Evolutionary conservation across 2,797 vertebrate genomes (phyloP), one percentile per base, ranked within the genome.

Genomic region (Silurus aristotelis): DNA sequence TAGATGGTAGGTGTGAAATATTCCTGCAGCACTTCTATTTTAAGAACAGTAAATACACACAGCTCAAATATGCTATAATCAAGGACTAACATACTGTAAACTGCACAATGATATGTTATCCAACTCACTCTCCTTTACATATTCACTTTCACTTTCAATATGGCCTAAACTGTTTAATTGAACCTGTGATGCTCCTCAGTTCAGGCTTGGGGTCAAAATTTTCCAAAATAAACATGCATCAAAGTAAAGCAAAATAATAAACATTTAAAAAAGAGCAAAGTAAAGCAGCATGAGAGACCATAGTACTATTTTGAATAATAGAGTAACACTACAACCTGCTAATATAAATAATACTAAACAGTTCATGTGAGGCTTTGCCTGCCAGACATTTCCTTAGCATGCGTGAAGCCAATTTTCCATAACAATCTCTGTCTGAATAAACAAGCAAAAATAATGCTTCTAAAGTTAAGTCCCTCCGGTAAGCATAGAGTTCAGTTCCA

Each of bases 1-100:
- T 97, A 20, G 95, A 97, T 10, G 97, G 98, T 99, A 94, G 94
- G 94, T 85, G 12, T 7, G 19, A 71, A 5, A 60, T 83, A 46
- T 71, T 15, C 14, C 75, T 79, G 78, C 13, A 8, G 60, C 0
- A 61, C 67, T 56, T 76, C 15, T 25, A 3, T 22, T 46, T 73
- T 55, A 73, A 48, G 10, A 63, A 71, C 17, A 83, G 12, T 55
- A 48, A 79, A 71, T 63, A 5, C n/a, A 55, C 20, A 63, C 38
- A 79, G 6, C 6, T 8, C 1, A 19, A 12, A 27, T 19, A 66
- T 27, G 3, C 14, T 48, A 58, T 48, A 80, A 25, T 48, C 61
- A 64, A 79, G 9, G 27, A 38, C 55, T 61, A 27, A 78, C 27
- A 60, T 38, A 22, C 27, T 27, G 38, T 38, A 38, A 52, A 7